Evolutionary conservation across 2,113 vertebrate genomes (phyloP).

Genomic region (Spilogale gracilis): DNA sequence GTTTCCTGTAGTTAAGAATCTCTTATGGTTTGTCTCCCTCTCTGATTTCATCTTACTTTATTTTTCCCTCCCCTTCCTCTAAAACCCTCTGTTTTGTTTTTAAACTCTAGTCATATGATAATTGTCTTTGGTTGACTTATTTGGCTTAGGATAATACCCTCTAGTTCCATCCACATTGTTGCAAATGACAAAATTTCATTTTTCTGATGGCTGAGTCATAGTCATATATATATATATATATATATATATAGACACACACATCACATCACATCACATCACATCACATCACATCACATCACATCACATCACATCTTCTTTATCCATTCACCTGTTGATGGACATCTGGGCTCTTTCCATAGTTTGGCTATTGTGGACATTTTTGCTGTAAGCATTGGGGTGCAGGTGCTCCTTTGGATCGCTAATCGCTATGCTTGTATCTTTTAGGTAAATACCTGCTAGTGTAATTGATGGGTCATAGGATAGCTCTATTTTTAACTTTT

Average conservation of each 20-base stretch:
- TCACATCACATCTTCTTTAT: background rate
- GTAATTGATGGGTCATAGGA: background rate
- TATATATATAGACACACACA: too few relatives aligned
- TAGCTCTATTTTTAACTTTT: background rate
- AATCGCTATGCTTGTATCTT: background rate
- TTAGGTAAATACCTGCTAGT: background rate
- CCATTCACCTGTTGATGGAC: background rate
- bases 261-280: too few relatives aligned
- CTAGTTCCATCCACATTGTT: background rate
- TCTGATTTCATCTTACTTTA: background rate
- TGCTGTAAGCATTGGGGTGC: background rate
- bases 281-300: too few relatives aligned
- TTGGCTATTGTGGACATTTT: background rate
- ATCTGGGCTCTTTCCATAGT: background rate
- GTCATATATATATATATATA: too few relatives aligned
- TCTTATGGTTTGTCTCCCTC: background rate
- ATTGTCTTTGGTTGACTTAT: background rate
- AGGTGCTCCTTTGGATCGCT: background rate
- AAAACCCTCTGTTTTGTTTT: background rate
- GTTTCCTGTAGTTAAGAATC: background rate
- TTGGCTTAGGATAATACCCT: background rate
- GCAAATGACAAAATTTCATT: background rate
- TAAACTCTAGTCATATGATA: background rate
- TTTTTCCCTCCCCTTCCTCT: background rate
- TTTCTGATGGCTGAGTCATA: background rate